Percentiles rank a stretch among this genome's conserved stretches.
Conservation (phyloP, 2,888 invertebrate species). For the Bombylius major region DNA sequence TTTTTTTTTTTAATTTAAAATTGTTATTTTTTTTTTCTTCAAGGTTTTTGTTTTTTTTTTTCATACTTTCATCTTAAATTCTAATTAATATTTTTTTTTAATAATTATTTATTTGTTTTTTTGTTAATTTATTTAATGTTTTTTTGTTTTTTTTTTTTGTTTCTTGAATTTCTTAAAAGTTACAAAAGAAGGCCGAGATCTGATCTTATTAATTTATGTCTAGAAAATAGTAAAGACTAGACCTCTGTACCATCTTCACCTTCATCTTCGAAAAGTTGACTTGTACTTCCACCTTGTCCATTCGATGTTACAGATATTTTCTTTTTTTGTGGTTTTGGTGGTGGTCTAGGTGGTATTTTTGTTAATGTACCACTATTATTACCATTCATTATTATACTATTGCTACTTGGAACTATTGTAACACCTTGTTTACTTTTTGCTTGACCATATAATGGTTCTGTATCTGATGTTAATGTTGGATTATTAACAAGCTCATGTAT, state of each 20-base stretch:
- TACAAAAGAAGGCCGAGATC: constrained; percentile 3
- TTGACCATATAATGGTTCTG: constrained; percentile 31
- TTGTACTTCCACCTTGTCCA: constrained; percentile 40
- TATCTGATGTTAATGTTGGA: constrained; percentile 24
- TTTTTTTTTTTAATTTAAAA: not conserved
- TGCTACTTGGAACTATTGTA: constrained; percentile 26
- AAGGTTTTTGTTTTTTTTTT: no score
- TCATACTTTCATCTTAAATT: no score
- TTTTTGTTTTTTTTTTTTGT: not conserved
- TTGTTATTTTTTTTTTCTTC: no score
- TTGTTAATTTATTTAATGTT: not conserved
- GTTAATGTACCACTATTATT: constrained; percentile 33
- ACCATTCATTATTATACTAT: constrained; percentile 36
- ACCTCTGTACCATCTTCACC: constrained; percentile 84
- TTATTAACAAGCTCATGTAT: constrained; percentile 32
- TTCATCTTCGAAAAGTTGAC: constrained; percentile 75
- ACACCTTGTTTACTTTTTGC: constrained; percentile 25
- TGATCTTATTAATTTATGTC: not conserved
- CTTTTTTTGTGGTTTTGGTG: constrained; percentile 67
- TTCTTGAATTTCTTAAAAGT: not conserved
- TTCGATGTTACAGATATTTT: constrained; percentile 45
- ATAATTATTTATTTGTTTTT: not conserved
- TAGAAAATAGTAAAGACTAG: constrained; percentile 27
- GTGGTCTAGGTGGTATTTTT: constrained; percentile 72
- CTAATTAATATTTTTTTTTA: not conserved